Evolutionary conservation across 2,113 vertebrate species (phyloP).

Genomic region (Paradisaea rubra): DNA sequence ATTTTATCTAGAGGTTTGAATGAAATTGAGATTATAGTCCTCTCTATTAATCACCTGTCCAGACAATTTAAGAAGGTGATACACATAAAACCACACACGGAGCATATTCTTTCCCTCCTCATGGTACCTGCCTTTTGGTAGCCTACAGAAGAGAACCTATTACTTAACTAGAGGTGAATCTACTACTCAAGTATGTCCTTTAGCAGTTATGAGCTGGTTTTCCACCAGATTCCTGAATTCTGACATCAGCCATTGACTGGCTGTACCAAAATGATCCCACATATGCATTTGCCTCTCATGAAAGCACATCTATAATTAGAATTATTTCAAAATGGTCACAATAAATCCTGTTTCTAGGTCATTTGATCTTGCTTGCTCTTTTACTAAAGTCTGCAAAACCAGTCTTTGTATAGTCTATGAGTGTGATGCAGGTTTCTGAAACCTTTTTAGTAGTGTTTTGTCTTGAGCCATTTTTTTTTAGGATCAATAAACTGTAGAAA

Average conservation of each 20-base stretch:
- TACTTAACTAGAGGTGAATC: not conserved
- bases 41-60: not conserved
- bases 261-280: not conserved
- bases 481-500: not conserved
- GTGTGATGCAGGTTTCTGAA: not conserved
- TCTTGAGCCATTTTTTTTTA: not conserved
- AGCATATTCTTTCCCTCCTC: not conserved
- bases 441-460: not conserved
- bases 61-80: not conserved
- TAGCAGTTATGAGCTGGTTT: not conserved
- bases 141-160: not conserved
- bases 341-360: not conserved
- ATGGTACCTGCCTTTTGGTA: not conserved
- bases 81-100: not conserved
- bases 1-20: not conserved
- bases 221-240: not conserved
- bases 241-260: not conserved
- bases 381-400: not conserved
- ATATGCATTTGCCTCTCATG: not conserved
- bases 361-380: not conserved
- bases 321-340: not conserved
- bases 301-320: not conserved
- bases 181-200: not conserved
- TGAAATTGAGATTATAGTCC: not conserved
- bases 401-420: not conserved